phyloP scores from a whole-genome alignment of 2,888 invertebrate genomes.

The Epirrita christyi region DNA sequence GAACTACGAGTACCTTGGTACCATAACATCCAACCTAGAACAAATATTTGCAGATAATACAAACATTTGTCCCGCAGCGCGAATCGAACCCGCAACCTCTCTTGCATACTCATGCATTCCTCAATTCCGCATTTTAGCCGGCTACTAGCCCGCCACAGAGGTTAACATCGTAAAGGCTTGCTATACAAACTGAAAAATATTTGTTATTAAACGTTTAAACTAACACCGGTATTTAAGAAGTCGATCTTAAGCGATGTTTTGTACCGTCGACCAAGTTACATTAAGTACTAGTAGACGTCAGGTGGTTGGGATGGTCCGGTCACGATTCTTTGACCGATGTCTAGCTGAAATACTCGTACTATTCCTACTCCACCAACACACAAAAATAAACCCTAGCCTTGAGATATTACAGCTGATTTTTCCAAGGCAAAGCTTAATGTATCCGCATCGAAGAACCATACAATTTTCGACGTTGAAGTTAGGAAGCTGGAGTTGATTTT shows the following conservation, averaged over 20 bases:
- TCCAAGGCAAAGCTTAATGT: constrained; percentile 4
- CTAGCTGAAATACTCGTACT: constrained; percentile 66
- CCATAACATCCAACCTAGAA: too few relatives aligned
- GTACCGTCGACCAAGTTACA: constrained; percentile 62
- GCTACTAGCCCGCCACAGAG: too few relatives aligned
- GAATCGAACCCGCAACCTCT: too few relatives aligned
- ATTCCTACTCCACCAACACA: constrained; percentile 37
- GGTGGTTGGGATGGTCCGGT: constrained; percentile 80
- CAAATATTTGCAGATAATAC: too few relatives aligned
- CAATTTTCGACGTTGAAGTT: constrained; percentile 37
- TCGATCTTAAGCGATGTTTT: constrained; percentile 66
- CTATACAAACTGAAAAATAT: constrained; percentile 1
- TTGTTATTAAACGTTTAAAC: constrained; percentile 27
- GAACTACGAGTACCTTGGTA: too few relatives aligned
- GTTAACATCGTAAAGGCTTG: too few relatives aligned
- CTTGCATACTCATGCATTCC: too few relatives aligned
- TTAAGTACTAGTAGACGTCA: constrained; percentile 78
- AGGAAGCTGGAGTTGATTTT: constrained; percentile 41
- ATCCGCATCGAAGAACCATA: constrained; percentile 29
- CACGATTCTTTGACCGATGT: constrained; percentile 83
- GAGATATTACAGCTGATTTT: constrained; percentile 34
- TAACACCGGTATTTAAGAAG: constrained; percentile 59
- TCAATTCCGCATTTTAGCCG: too few relatives aligned
- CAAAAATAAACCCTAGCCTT: constrained; percentile 44
- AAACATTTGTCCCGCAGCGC: too few relatives aligned